phyloP scores from a whole-genome alignment of 2,888 invertebrate genomes.

The Tipula vernalis region DNA sequence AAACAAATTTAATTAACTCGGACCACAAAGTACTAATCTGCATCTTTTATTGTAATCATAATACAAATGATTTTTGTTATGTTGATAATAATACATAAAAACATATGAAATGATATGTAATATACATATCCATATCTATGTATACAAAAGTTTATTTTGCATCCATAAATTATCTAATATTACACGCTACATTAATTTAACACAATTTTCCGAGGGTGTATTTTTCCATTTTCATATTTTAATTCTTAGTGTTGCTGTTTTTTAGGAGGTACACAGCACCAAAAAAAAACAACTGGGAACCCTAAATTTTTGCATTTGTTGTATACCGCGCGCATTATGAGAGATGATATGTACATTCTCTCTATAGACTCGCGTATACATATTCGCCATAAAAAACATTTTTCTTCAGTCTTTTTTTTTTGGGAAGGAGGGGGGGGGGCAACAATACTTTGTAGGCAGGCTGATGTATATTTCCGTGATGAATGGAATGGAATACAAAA shows the following conservation, averaged over 20 bases:
- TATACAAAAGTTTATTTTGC: not conserved
- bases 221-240: not conserved
- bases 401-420: not conserved
- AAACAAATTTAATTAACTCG: not conserved
- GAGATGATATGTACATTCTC: not conserved
- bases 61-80: not conserved
- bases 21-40: not conserved
- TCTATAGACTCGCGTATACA: not conserved
- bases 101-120: not conserved
- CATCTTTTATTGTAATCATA: not conserved
- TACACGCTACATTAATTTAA: constrained; percentile 12
- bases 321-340: not conserved
- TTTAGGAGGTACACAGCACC: not conserved
- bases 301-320: not conserved
- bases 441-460: not conserved
- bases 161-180: constrained; percentile 11
- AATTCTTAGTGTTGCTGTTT: not conserved
- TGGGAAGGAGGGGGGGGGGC: no score
- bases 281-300: not conserved
- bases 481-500: not conserved
- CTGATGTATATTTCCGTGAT: not conserved
- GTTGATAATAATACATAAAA: not conserved
- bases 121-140: not conserved
- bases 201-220: constrained; percentile 8
- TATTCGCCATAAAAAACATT: not conserved